Evolutionary conservation across 2,888 invertebrate species (phyloP), one percentile per base, ranked within the genome.

Genomic region (Zelleria hepariella): DNA sequence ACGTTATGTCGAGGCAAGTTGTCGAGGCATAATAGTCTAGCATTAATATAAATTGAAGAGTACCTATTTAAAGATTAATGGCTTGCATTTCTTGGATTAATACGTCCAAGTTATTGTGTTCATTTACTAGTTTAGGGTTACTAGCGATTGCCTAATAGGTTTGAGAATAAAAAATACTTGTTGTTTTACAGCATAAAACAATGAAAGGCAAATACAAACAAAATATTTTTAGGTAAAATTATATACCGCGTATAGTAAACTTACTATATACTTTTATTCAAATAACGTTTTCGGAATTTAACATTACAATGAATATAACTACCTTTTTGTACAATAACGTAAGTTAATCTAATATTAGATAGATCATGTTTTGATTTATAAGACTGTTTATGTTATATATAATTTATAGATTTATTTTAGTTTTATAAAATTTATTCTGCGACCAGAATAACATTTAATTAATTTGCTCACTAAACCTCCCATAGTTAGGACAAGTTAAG

Each of bases 41-140:
- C 25, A 23, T 24, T 53, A 49, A 18, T 49, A 18, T 49, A 6
- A n/a, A 53, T 53, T 24, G 55, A 21, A 2, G 24, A 24, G n/a
- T 49, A 49, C 49, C n/a, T 53, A 42, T 42, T 15, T 42, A 15
- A 42, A 42, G 10, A 10, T 7, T 24, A 20, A 62, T 72, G 70
- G 73, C 70, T 75, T 75, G 73, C 72, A 77, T 71, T 70, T 73
- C 76, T 80, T 80, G 75, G 77, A 80, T 77, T 24, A 52, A 24
- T 71, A 42, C 68, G 75, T 81, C 82, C 82, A 76, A 77, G 75
- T 67, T 75, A 72, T 75, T 85, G 83, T 86, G 85, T 86, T 86
- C 85, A 84, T 76, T 77, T 71, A 69, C 69, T 81, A 80, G 77
- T 55, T 65, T 61, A 42, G 32, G 75, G 68, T 42, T 60, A 67